Evolutionary conservation across 2,113 vertebrate species (phyloP).

Genomic region (Ceratotherium simum): DNA sequence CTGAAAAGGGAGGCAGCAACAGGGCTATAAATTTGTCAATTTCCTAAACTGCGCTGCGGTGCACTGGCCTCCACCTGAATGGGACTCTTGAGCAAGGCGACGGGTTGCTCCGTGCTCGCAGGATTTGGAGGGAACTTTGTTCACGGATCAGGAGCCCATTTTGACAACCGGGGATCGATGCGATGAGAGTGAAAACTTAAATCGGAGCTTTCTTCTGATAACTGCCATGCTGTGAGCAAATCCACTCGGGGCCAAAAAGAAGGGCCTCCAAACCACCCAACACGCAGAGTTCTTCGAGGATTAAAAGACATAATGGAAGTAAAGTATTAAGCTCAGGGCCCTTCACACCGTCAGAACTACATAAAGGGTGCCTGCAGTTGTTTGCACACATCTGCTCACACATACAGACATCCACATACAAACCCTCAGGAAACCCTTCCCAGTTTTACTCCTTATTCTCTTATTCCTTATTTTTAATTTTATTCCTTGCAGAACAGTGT

Average conservation of each 20-base stretch:
- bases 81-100: not conserved
- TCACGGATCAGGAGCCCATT: not conserved
- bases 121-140: not conserved
- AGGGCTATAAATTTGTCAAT: conserved; percentile 30
- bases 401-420: not conserved
- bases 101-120: accelerated
- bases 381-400: not conserved
- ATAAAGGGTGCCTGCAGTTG: not conserved
- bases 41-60: not conserved
- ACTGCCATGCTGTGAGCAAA: conserved; percentile 50
- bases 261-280: not conserved
- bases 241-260: not conserved
- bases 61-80: not conserved
- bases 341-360: not conserved
- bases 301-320: not conserved
- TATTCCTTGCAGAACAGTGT: not conserved
- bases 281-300: not conserved
- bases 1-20: conserved; percentile 13
- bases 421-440: not conserved
- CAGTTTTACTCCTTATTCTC: not conserved
- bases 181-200: not conserved
- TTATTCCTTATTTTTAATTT: not conserved
- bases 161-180: not conserved
- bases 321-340: not conserved
- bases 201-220: conserved; percentile 18